Base-by-base conservation (phyloP, 2,113 vertebrate genomes). In the Emydura subglobosa region DNA sequence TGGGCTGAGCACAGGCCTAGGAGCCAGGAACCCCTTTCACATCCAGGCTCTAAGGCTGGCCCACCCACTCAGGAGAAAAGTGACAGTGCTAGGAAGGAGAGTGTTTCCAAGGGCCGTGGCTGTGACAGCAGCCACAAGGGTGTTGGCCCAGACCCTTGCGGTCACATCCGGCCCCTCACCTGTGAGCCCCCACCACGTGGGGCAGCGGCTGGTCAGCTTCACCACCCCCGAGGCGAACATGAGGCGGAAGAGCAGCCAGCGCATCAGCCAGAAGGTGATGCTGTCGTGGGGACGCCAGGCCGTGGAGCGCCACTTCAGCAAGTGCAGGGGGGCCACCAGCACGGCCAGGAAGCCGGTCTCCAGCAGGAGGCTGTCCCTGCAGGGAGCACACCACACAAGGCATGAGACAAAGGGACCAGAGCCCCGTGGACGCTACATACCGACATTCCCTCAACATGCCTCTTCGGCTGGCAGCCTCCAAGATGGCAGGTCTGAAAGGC, bases 201-300 rank as follows among this genome's bases (percentile, higher is more conserved):
- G 99, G 95, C 99, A 99, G 83, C 99, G 99, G 88, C 99, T 99
- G 47, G 97, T 99, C 83, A 99, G 98, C 86, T 99, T 99, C 79
- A 99, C 99, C 86, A 99, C 99, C 1, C 99, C 99, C 0, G 99
- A 99, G 53, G 99, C 98, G 7, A 99, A 99, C 99, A 99, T 99
- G 79, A 99, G 98, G 31, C 99, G 98, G 96, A 99, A 99, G 11
- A 99, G 99, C 16, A 99, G 98, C 99, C 99, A 99, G 76, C 99
- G 99, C 55, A 98, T 89, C 7, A 99, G 97, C 99, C 99, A 99
- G 98, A 99, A 99, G 27, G 99, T 98, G 82, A 99, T 76, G 0
- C 74, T 10, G 39, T 99, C 99, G 0, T 99, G 98, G 61, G 98
- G 90, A 0, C 90, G 85, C 95, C 97, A 95, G 7, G 85, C 83